These are phyloP conservation scores for Myioborus miniatus DNA, from an alignment of 2,797 vertebrate genomes.

Conservation along the genomic window DNA sequence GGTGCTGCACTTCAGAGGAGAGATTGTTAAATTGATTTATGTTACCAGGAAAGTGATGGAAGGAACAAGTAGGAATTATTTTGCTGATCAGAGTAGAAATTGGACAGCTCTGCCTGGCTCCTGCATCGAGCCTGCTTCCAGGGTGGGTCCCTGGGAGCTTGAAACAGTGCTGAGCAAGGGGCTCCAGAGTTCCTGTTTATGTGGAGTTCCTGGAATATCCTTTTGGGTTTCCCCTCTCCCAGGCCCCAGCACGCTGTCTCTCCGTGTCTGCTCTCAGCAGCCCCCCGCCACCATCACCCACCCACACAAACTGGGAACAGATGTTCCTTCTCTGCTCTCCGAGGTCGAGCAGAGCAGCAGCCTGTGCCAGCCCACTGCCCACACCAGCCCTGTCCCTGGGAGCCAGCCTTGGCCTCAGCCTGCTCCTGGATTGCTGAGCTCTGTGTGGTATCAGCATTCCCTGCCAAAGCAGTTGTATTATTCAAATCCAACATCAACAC, in stretches of 20 bases:
- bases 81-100: neutral
- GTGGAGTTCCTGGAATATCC: slow-evolving; percentile 38
- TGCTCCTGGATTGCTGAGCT: neutral
- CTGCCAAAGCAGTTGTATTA: slow-evolving; percentile 6
- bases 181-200: slow-evolving; percentile 49
- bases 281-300: neutral
- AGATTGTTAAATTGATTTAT: neutral
- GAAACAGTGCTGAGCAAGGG: slow-evolving; percentile 28
- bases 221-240: slow-evolving; percentile 33
- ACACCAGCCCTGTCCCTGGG: neutral
- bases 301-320: slow-evolving; percentile 23
- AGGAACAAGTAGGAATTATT: neutral
- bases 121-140: neutral
- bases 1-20: neutral
- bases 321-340: neutral
- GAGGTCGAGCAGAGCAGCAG: neutral
- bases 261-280: neutral
- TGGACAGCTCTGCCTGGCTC: neutral
- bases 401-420: slow-evolving; percentile 8
- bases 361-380: neutral
- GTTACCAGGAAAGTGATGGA: neutral
- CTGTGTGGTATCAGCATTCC: neutral
- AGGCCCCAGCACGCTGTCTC: slow-evolving; percentile 32
- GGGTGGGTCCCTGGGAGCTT: slow-evolving; percentile 14
- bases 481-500: slow-evolving; percentile 28